Conservation (phyloP, 2,888 invertebrate genomes). For the Drosophila demipolita region DNA sequence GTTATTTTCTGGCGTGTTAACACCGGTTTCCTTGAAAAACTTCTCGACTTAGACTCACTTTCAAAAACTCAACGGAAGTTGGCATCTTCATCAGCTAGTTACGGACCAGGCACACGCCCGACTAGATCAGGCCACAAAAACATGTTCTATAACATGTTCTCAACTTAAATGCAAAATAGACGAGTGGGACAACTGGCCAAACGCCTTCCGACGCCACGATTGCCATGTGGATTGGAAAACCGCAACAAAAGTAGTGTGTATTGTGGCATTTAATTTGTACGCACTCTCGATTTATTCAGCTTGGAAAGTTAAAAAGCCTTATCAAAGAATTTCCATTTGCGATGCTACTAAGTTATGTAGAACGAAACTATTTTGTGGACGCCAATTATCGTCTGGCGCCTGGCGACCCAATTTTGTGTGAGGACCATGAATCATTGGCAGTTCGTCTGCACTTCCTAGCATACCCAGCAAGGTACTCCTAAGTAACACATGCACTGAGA, state of each 20-base stretch:
- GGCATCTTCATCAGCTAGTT: constrained; percentile 25
- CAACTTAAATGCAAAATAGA: constrained; percentile 30
- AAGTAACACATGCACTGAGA: constrained; percentile 1
- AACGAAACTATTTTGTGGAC: constrained; percentile 46
- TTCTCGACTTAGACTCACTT: constrained; percentile 67
- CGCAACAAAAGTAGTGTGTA: constrained; percentile 36
- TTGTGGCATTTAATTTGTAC: constrained; percentile 43
- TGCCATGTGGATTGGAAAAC: constrained; percentile 74
- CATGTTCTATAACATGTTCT: constrained; percentile 60
- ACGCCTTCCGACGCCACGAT: constrained; percentile 28
- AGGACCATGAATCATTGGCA: constrained; percentile 61
- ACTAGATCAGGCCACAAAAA: constrained; percentile 32
- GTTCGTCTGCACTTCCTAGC: constrained; percentile 23
- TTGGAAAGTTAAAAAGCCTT: constrained; percentile 63
- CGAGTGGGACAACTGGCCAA: constrained; percentile 33
- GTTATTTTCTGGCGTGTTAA: not conserved
- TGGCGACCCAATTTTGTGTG: constrained; percentile 50
- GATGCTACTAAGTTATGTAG: constrained; percentile 11
- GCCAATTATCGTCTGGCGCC: constrained; percentile 12
- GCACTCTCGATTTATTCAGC: constrained; percentile 56
- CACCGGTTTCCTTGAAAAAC: not conserved
- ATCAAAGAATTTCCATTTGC: constrained; percentile 17
- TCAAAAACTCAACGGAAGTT: constrained; percentile 42
- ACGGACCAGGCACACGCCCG: constrained; percentile 44
- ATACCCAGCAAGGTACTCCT: constrained; percentile 7